Conservation (phyloP, 2,888 invertebrate species). For the Diadegma fenestrale region DNA sequence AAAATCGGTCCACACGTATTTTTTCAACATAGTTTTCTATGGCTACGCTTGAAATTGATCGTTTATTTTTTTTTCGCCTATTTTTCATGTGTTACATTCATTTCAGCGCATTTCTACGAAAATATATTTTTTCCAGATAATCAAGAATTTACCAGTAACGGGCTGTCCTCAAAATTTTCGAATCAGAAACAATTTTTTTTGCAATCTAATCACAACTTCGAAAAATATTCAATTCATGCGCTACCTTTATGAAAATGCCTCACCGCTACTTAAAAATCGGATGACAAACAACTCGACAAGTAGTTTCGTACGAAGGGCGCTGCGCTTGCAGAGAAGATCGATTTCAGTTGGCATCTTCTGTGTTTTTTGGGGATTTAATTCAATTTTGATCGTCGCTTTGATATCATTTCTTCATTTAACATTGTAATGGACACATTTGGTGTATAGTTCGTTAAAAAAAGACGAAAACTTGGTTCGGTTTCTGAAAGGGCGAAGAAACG, state of each 20-base stretch:
- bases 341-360: neutral
- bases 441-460: neutral
- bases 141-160: too few relatives aligned
- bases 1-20: neutral
- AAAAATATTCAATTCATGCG: too few relatives aligned
- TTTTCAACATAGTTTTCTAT: neutral
- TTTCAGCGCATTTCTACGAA: neutral
- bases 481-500: neutral
- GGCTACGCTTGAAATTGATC: neutral
- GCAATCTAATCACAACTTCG: too few relatives aligned
- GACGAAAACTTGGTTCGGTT: neutral
- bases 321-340: too few relatives aligned
- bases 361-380: neutral
- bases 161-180: too few relatives aligned
- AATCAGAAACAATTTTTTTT: too few relatives aligned
- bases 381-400: neutral
- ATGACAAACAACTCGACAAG: too few relatives aligned
- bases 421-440: neutral
- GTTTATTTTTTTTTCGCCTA: neutral
- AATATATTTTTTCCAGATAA: too few relatives aligned
- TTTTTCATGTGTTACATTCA: neutral
- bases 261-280: too few relatives aligned
- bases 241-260: too few relatives aligned
- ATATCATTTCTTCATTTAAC: neutral
- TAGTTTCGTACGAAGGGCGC: too few relatives aligned